These are phyloP conservation scores for Ochropacha duplaris DNA, from an alignment of 2,888 invertebrate species.

Conservation along the genomic window DNA sequence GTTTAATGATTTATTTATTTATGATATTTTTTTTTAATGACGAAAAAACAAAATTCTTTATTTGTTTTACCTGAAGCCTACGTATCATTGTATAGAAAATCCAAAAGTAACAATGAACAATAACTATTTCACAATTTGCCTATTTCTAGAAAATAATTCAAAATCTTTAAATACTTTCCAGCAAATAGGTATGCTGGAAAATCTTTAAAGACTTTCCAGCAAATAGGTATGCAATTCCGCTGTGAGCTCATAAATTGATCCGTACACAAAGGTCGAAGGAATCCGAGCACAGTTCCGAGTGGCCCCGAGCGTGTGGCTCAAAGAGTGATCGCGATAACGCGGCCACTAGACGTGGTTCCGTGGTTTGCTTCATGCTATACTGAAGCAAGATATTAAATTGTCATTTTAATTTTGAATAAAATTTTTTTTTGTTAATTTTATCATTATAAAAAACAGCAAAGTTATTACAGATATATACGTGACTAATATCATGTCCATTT, in stretches of 20 bases:
- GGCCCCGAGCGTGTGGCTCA: constrained; percentile 55
- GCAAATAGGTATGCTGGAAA: too few relatives aligned
- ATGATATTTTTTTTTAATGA: too few relatives aligned
- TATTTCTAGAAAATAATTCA: not conserved
- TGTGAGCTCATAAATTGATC: constrained; percentile 37
- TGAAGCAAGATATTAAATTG: not conserved
- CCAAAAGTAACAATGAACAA: too few relatives aligned
- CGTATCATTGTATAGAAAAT: too few relatives aligned
- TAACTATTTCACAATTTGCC: not conserved
- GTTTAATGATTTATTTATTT: too few relatives aligned
- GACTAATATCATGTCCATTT: too few relatives aligned
- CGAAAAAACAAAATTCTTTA: too few relatives aligned
- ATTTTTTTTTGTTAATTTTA: too few relatives aligned
- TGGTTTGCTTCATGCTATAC: constrained; percentile 35
- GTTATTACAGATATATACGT: too few relatives aligned
- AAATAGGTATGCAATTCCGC: constrained; percentile 6
- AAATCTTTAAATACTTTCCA: too few relatives aligned
- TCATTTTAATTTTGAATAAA: not conserved
- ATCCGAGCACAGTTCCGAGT: constrained; percentile 52
- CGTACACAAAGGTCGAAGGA: constrained; percentile 43
- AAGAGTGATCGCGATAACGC: constrained; percentile 72
- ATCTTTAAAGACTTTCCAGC: not conserved
- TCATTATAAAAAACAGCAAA: too few relatives aligned
- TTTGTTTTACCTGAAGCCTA: too few relatives aligned
- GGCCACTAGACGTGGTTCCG: constrained; percentile 45